Conservation (phyloP, 2,888 invertebrate genomes). For the Onchidella celtica region DNA sequence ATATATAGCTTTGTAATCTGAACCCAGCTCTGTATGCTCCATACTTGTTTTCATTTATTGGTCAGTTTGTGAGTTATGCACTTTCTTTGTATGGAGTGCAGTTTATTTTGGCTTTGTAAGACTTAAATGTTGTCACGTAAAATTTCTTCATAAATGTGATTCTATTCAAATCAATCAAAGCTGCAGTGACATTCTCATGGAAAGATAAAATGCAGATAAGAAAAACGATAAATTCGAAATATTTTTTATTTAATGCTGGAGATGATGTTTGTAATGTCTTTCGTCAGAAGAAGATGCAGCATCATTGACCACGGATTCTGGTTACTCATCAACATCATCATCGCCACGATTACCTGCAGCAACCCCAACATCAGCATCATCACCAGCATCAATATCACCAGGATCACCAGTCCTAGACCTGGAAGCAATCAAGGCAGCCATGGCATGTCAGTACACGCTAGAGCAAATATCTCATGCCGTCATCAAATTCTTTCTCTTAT, state of each 20-base stretch:
- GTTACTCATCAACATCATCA: slow-evolving; percentile 15
- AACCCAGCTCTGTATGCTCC: no score
- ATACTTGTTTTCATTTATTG: no score
- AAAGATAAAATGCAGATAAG: background rate
- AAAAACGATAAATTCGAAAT: background rate
- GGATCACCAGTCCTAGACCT: slow-evolving; percentile 47
- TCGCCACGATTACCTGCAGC: slow-evolving; percentile 7
- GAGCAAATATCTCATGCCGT: slow-evolving; percentile 55
- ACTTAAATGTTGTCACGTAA: no score
- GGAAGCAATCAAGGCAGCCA: slow-evolving; percentile 54
- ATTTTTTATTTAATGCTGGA: background rate
- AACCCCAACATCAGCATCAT: slow-evolving; percentile 7
- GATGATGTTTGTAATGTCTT: no score
- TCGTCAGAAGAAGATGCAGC: slow-evolving; percentile 37
- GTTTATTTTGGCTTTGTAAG: no score
- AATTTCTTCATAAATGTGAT: no score
- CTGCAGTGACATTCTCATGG: no score
- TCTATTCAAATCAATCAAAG: no score
- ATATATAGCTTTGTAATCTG: no score
- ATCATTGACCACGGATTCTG: slow-evolving; percentile 27
- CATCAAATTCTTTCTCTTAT: slow-evolving; percentile 53
- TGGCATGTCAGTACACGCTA: slow-evolving; percentile 56
- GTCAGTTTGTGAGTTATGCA: no score
- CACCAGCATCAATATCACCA: slow-evolving; percentile 21
- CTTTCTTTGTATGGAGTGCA: no score